A percentile compares a stretch with the other conserved stretches of the same genome.
These are phyloP conservation scores for Alosa alosa DNA, from an alignment of 2,113 vertebrate genomes.

Conservation along the genomic window DNA sequence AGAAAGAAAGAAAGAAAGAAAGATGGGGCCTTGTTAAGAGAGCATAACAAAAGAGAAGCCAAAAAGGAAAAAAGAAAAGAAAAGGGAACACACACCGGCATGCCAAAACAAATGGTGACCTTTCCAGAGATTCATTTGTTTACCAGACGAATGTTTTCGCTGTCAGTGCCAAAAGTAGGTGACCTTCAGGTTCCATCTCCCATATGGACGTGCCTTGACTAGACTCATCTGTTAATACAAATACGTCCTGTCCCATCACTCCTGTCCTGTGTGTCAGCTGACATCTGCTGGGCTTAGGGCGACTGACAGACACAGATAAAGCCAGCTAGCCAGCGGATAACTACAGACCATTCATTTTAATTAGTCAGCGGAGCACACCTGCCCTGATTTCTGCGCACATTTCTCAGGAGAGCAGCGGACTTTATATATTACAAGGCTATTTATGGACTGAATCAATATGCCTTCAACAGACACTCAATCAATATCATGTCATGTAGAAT, in stretches of 20 bases:
- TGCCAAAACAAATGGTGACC: slow-evolving; percentile 94
- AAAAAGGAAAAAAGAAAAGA: slow-evolving; percentile 41
- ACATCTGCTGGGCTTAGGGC: slow-evolving; percentile 67
- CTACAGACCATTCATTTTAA: slow-evolving; percentile 62
- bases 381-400: slow-evolving; percentile 53
- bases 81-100: slow-evolving; percentile 35
- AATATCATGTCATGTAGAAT: slow-evolving; percentile 41
- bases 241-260: slow-evolving; percentile 71
- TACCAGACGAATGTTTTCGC: slow-evolving; percentile 80
- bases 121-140: slow-evolving; percentile 97
- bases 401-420: slow-evolving; percentile 35
- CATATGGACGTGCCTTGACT: slow-evolving; percentile 77
- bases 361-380: slow-evolving; percentile 34
- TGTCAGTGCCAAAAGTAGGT: slow-evolving; percentile 82
- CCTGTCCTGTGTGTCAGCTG: slow-evolving; percentile 72
- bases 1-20: slow-evolving; percentile 34
- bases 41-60: not conserved
- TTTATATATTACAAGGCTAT: slow-evolving; percentile 39
- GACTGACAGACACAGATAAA: slow-evolving; percentile 67
- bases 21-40: not conserved
- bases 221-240: slow-evolving; percentile 81
- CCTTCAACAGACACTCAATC: slow-evolving; percentile 43
- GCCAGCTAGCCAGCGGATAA: slow-evolving; percentile 66
- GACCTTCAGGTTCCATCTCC: slow-evolving; percentile 85
- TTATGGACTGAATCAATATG: slow-evolving; percentile 52